Conservation (phyloP, 2,888 invertebrate genomes). For the Eilema caniola region DNA sequence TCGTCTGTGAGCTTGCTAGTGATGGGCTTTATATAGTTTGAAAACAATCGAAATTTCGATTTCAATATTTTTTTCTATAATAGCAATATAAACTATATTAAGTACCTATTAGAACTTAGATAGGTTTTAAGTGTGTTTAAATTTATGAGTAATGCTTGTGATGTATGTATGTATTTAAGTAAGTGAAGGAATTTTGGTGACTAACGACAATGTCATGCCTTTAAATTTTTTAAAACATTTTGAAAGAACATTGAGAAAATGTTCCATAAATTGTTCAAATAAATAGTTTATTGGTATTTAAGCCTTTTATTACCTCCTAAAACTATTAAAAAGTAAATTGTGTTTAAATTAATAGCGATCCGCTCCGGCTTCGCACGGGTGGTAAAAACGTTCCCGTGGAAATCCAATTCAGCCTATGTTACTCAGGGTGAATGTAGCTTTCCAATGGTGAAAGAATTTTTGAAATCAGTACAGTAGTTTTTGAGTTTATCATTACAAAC, state of each 20-base stretch:
- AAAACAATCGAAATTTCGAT: not conserved
- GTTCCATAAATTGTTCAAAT: not conserved
- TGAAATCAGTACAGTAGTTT: too few species aligned
- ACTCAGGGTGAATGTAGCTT: too few species aligned
- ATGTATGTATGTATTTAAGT: not conserved
- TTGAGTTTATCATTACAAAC: too few species aligned
- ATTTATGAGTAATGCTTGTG: not conserved
- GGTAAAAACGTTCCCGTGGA: too few species aligned
- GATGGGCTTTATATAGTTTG: slow-evolving; percentile 35
- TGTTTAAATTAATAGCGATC: too few species aligned
- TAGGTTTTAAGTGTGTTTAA: not conserved
- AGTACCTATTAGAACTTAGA: not conserved
- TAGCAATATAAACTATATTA: not conserved
- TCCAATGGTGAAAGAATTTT: too few species aligned
- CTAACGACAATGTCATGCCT: not conserved
- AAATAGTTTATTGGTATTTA: not conserved
- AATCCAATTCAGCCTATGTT: too few species aligned
- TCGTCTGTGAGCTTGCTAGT: slow-evolving; percentile 54
- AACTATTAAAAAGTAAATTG: too few species aligned
- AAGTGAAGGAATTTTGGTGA: too few species aligned
- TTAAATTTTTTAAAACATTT: not conserved
- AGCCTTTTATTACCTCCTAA: not conserved
- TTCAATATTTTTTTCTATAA: not conserved
- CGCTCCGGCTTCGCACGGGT: too few species aligned
- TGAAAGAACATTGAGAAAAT: too few species aligned